These are phyloP conservation scores for Chrysopilus asiliformis DNA, from an alignment of 2,888 invertebrate genomes.

Conservation along the genomic window DNA sequence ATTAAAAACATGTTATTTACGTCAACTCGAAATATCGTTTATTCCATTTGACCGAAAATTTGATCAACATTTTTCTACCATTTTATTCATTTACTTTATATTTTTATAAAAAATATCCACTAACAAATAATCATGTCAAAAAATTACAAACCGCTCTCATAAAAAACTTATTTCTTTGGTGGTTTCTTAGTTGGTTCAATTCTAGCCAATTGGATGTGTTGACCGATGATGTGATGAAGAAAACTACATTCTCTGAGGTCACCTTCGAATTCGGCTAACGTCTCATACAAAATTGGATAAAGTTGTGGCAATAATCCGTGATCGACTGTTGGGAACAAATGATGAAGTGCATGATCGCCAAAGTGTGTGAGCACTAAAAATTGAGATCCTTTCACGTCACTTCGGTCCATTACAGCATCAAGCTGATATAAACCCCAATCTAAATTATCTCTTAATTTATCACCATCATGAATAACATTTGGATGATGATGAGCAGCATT, in stretches of 20 bases:
- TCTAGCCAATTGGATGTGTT: constrained; percentile 46
- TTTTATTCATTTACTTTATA: too few relatives aligned
- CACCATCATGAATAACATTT: constrained; percentile 65
- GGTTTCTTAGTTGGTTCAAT: constrained; percentile 32
- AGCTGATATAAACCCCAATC: constrained; percentile 72
- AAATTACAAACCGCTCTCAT: too few relatives aligned
- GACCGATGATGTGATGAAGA: constrained; percentile 50
- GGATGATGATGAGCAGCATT: constrained; percentile 73
- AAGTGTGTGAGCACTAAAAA: constrained; percentile 58
- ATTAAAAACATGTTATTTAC: too few relatives aligned
- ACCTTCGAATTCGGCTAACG: constrained; percentile 30
- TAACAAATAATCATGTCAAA: too few relatives aligned
- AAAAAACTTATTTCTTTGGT: constrained; percentile 14
- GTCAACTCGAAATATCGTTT: too few relatives aligned
- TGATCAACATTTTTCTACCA: too few relatives aligned
- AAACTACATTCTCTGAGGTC: constrained; percentile 38
- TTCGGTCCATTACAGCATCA: constrained; percentile 58
- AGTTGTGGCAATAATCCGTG: constrained; percentile 55
- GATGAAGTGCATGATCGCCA: constrained; percentile 67
- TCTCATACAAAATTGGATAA: constrained; percentile 40
- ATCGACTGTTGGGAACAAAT: constrained; percentile 68
- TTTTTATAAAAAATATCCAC: too few relatives aligned
- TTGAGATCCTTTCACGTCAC: constrained; percentile 49
- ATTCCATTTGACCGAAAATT: not conserved
- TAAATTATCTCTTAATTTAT: constrained; percentile 39